Base-by-base conservation (phyloP, 2,888 invertebrate genomes). In the Agrypnus murinus region DNA sequence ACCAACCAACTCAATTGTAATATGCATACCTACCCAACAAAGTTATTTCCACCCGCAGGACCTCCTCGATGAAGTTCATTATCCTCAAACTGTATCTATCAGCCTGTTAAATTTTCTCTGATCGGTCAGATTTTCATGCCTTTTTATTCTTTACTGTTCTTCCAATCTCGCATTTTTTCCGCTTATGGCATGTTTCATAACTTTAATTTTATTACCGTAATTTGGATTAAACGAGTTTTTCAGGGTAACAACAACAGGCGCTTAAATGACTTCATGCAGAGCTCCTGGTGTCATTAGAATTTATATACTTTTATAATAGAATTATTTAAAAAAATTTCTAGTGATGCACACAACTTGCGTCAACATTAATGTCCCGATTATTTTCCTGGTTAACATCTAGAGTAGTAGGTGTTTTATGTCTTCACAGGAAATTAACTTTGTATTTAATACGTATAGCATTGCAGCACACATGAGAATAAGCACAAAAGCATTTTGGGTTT, bases 101-200 rank as follows among this genome's bases (percentile, higher is more conserved):
- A 34, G 53, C 53, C 55, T 55, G 55, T 55, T 55, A 55, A 55
- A 55, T 55, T 50, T 50, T 50, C 55, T 38, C 8, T 10, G 50
- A 12, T 50, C 50, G 2, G 9, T 55, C 38, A 55, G 55, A 55
- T 55, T 36, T 36, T 9, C 17, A 4, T 15, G 36, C 36, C n/a
- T 55, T 53, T 32, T 55, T 17, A 36, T 55, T 14, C 55, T 25
- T 5, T 25, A 2, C 25, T 5, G 25, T 25, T 25, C 25, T 25
- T 5, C n/a, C n/a, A n/a, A n/a, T n/a, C n/a, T 7, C 40, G 40
- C 40, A n/a, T n/a, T n/a, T n/a, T 40, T 25, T 25, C 3, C 7
- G 40, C 10, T 40, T 25, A 32, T 50, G 50, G 50, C 32, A 50
- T 50, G 50, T 31, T 50, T 50, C 14, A 4, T 12, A 32, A 50